Conservation (phyloP, 1,140 invertebrate genomes). For the Diorhabda sublineata region DNA sequence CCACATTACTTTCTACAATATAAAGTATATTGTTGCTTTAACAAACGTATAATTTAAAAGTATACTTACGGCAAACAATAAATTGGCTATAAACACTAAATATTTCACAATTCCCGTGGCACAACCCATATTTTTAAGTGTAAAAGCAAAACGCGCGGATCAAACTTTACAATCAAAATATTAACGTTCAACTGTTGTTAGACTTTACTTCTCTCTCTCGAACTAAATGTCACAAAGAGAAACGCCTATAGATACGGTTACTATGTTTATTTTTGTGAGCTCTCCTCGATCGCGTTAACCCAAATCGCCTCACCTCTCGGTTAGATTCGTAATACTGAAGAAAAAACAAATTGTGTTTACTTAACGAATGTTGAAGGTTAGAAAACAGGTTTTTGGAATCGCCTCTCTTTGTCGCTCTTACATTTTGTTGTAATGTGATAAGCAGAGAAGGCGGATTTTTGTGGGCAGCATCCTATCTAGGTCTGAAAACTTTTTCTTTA, state of each 20-base stretch:
- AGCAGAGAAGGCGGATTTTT: neutral
- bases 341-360: neutral
- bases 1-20: no score
- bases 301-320: neutral
- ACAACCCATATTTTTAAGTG: constrained; percentile 39
- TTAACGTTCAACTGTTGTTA: neutral
- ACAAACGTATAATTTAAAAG: neutral
- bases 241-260: constrained; percentile 1
- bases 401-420: neutral
- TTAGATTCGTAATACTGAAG: neutral
- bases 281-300: neutral
- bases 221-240: constrained; percentile 1
- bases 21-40: no score
- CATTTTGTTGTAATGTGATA: neutral
- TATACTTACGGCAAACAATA: constrained; percentile 40
- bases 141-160: neutral
- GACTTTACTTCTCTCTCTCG: neutral
- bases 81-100: constrained; percentile 40
- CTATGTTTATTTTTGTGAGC: constrained; percentile 2
- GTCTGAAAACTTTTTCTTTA: no score
- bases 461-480: neutral
- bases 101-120: constrained; percentile 41
- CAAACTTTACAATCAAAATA: neutral
- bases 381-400: constrained; percentile 3
- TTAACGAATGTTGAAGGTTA: constrained; percentile 1